Percentiles rank a stretch among this genome's conserved stretches.
Evolutionary conservation across 2,797 vertebrate genomes (phyloP).

Genomic region (Hyperoplus immaculatus): DNA sequence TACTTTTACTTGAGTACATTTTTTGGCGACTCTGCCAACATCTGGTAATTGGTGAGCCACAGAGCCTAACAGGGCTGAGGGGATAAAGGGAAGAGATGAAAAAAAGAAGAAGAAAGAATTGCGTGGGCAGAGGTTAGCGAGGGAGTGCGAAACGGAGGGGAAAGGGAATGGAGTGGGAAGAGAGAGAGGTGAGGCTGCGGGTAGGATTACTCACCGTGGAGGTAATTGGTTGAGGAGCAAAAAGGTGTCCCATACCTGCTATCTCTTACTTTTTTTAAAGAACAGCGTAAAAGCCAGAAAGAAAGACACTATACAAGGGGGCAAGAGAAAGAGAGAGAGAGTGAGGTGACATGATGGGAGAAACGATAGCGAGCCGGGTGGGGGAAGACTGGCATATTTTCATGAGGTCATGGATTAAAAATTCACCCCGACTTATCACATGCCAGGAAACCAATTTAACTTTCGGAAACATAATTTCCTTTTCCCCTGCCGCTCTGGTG

Average conservation of each 20-base stretch:
- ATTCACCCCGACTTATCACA: constrained; percentile 72
- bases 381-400: constrained; percentile 64
- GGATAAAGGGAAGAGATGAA: constrained; percentile 70
- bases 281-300: constrained; percentile 29
- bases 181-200: constrained; percentile 61
- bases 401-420: constrained; percentile 73
- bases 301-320: constrained; percentile 37
- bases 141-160: constrained; percentile 48
- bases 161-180: constrained; percentile 51
- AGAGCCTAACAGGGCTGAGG: constrained; percentile 59
- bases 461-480: constrained; percentile 68
- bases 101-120: constrained; percentile 30
- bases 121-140: constrained; percentile 67
- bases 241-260: constrained; percentile 74
- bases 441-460: constrained; percentile 76
- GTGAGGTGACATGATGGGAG: constrained; percentile 39
- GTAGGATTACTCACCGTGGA: constrained; percentile 70
- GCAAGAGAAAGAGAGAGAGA: constrained; percentile 29
- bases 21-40: too few species aligned
- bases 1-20: too few species aligned
- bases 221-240: constrained; percentile 75
- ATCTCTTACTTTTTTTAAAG: constrained; percentile 58
- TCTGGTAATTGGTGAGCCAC: constrained; percentile 72
- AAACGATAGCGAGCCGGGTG: constrained; percentile 42
- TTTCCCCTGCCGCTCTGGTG: constrained; percentile 31